Evolutionary conservation across 2,888 invertebrate species (phyloP).

Genomic region (Siphonodentalium dalli): DNA sequence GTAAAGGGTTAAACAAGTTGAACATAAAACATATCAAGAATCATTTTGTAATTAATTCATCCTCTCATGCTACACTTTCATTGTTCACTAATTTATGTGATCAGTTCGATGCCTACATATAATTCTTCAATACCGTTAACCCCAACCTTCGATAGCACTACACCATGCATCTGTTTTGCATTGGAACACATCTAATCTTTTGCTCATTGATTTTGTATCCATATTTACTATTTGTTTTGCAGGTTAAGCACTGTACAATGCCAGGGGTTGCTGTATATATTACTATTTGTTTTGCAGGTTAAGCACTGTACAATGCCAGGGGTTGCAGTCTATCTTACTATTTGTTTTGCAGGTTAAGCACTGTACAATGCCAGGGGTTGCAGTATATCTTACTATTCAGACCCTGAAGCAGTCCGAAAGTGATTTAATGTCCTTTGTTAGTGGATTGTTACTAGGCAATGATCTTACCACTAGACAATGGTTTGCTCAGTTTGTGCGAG

Average conservation of each 20-base stretch:
- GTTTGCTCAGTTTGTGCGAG: conserved; percentile 90
- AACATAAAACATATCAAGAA: too few relatives aligned
- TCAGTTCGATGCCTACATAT: too few relatives aligned
- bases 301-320: conserved; percentile 90
- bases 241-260: conserved; percentile 84
- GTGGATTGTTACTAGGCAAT: conserved; percentile 86
- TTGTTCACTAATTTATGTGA: too few relatives aligned
- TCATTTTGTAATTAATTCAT: too few relatives aligned
- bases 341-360: conserved; percentile 73
- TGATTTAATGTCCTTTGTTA: conserved; percentile 82
- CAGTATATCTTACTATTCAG: conserved; percentile 68
- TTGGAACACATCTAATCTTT: background rate
- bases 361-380: conserved; percentile 87
- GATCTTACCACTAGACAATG: conserved; percentile 89
- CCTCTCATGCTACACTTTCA: too few relatives aligned
- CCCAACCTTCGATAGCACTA: too few relatives aligned
- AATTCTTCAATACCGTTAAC: too few relatives aligned
- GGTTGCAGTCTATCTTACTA: conserved; percentile 72
- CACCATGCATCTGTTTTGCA: too few relatives aligned
- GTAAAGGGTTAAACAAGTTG: too few relatives aligned
- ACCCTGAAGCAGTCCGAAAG: conserved; percentile 35
- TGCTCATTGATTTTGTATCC: background rate
- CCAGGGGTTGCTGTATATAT: conserved; percentile 80
- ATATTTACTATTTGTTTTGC: conserved; percentile 16
- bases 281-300: conserved; percentile 66